Base-by-base conservation (phyloP, 1,140 invertebrate species). In the Papilio glaucus region DNA sequence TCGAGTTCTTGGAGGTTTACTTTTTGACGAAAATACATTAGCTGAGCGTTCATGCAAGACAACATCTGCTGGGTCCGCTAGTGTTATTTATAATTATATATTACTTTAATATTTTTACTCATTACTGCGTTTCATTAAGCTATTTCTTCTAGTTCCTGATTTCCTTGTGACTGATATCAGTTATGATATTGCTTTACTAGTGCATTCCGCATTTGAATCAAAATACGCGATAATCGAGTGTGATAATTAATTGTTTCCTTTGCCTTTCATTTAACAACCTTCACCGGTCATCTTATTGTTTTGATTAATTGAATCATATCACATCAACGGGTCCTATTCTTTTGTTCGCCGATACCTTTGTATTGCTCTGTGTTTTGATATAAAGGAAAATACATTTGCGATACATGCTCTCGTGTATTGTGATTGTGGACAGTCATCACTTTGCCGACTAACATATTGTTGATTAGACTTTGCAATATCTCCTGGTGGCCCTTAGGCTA, bases 251-350 rank as follows among this genome's bases (percentile, higher is more conserved):
- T 57, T 57, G 21, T 57, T 57, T 57, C 49, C 49, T 57, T 57
- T 57, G 21, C 49, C 49, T 57, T 57, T 53, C 45, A 9, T 53
- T 57, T 57, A 12, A 18, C 18, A 57, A 21, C 21, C 49, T 57
- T 57, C 21, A 10, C 49, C 49, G 18, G 21, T 57, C 18, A 57
- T 57, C 3, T 57, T 57, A 57, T 57, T 57, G 21, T 57, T 57
- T 24, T 57, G 49, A 57, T 26, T 24, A 26, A 57, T 57, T 57
- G 49, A 57, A 57, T 57, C 45, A 53, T 53, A 53, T 53, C 49
- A 57, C 49, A 26, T 57, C 49, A 57, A 57, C 21, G 12, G 18
- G 9, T 13, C 21, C 15, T 24, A 57, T 57, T 57, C 49, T 57
- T 57, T 57, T 57, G 39, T 41, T 41, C 13, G 49, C 12, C 29